Percentiles rank a stretch among this genome's conserved stretches.
Evolutionary conservation across 35 echinoderm and acorn worm genomes (phyloP).

Genomic region (Ophiothrix spiculata): DNA sequence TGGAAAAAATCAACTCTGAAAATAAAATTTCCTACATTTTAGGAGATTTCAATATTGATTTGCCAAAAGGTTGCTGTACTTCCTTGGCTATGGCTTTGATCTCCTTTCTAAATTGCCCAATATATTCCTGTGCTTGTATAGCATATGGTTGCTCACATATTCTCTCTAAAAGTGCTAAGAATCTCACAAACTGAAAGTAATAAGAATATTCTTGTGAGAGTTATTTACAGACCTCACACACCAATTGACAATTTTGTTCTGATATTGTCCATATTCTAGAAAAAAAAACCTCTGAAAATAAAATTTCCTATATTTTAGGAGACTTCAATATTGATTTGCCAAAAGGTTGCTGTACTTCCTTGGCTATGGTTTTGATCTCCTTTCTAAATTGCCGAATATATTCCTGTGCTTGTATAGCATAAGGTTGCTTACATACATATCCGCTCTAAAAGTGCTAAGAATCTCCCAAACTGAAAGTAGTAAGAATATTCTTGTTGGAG

Average conservation of each 20-base stretch:
- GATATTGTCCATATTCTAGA: too few species aligned
- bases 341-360: slow-evolving; percentile 66
- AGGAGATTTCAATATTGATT: too few species aligned
- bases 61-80: slow-evolving; percentile 64
- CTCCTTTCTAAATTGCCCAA: slow-evolving; percentile 59
- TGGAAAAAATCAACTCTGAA: too few species aligned
- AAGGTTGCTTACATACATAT: slow-evolving; percentile 69
- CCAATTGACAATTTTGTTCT: too few species aligned
- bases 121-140: slow-evolving; percentile 66
- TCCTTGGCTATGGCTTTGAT: slow-evolving; percentile 63
- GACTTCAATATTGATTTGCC: too few species aligned
- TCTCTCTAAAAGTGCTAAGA: slow-evolving; percentile 68
- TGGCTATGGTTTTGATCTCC: slow-evolving; percentile 55
- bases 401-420: slow-evolving; percentile 67
- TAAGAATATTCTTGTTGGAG: too few species aligned
- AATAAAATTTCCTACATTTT: too few species aligned
- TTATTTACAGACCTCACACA: too few species aligned
- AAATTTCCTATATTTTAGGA: too few species aligned
- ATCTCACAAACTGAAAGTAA: slow-evolving; percentile 66
- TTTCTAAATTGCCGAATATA: slow-evolving; percentile 69
- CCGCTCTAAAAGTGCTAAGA: slow-evolving; percentile 67
- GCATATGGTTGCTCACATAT: slow-evolving; percentile 75
- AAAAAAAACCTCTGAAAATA: too few species aligned
- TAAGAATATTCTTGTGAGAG: too few species aligned
- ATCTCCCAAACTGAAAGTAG: slow-evolving; percentile 72